Evolutionary conservation across 2,888 invertebrate species (phyloP), one percentile per base, ranked within the genome.

Genomic region (Trachelus iudaicus): DNA sequence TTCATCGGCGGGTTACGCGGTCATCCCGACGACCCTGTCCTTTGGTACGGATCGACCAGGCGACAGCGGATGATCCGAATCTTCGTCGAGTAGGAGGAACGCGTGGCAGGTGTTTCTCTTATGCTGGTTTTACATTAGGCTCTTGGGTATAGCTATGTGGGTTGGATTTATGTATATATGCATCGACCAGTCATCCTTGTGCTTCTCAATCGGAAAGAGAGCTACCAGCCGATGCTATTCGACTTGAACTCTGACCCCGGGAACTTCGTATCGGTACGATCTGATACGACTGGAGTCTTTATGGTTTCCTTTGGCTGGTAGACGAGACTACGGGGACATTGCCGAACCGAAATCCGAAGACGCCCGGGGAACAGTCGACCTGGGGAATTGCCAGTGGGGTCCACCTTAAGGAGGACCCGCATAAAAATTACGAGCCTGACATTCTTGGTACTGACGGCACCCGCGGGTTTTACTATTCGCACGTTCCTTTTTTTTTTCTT

Each of bases 301-400:
- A 78, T 78, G 78, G 78, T 78, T 78, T 78, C 78, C 78, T 78
- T 76, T 76, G 37, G 75, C 69, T 73, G 6, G 69, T 73, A 56
- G 73, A 69, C 68, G 23, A 12, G 68, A 40, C 34, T 69, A 9
- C 31, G 73, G 35, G 73, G 75, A 75, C 78, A 78, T 78, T 78
- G 74, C 76, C 68, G 76, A 79, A 79, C 79, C 79, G 73, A 73
- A 79, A 79, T 79, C 79, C 78, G 73, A 76, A 78, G 23, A 13
- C 69, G 30, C 69, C 31, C 15, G 35, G n/a, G 12, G 23, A 73
- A 13, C 35, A 34, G 73, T 34, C 73, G 9, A 34, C 34, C 34
- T 34, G 73, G 31, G 73, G 73, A 73, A 73, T 73, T 34, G 73
- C 34, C 34, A 34, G 73, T 34, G 11, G 12, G 12, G 23, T 4